Conservation (phyloP, 2,113 vertebrate genomes). For the Phalacrocorax aristotelis region DNA sequence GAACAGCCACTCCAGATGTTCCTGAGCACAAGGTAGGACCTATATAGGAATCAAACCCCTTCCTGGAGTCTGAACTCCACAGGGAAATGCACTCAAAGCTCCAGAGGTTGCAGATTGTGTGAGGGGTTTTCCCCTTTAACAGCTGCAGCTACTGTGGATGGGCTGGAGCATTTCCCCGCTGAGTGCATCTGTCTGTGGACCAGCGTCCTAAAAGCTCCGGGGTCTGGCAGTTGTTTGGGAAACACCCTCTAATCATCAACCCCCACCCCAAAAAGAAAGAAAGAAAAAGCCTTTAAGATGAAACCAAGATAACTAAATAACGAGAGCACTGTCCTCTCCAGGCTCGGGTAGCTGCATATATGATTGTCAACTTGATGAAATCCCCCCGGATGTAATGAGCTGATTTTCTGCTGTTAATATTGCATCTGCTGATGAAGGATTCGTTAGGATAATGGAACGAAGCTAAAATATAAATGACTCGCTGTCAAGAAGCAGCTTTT, state of each 20-base stretch:
- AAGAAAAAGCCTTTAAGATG: constrained; percentile 75
- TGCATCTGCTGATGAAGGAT: constrained; percentile 99
- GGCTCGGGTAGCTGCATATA: constrained; percentile 92
- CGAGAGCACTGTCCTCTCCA: constrained; percentile 72
- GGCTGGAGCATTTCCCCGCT: constrained; percentile 77
- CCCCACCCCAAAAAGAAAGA: constrained; percentile 55
- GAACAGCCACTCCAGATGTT: neutral
- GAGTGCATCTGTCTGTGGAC: constrained; percentile 73
- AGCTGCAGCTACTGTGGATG: constrained; percentile 86
- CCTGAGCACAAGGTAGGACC: neutral
- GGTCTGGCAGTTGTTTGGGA: constrained; percentile 85
- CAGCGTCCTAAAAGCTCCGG: constrained; percentile 86
- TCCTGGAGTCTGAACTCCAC: neutral
- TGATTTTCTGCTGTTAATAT: constrained; percentile 99
- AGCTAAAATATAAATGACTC: constrained; percentile 99
- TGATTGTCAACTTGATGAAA: constrained; percentile 99
- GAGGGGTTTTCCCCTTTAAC: neutral
- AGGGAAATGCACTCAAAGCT: neutral
- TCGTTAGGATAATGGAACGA: constrained; percentile 99
- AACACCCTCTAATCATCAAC: constrained; percentile 57
- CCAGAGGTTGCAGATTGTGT: neutral
- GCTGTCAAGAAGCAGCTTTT: constrained; percentile 99
- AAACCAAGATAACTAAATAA: constrained; percentile 75
- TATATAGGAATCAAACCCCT: neutral
- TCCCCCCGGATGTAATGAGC: constrained; percentile 99